phyloP scores from a whole-genome alignment of 2,888 invertebrate genomes.

The Xestia sexstrigata region DNA sequence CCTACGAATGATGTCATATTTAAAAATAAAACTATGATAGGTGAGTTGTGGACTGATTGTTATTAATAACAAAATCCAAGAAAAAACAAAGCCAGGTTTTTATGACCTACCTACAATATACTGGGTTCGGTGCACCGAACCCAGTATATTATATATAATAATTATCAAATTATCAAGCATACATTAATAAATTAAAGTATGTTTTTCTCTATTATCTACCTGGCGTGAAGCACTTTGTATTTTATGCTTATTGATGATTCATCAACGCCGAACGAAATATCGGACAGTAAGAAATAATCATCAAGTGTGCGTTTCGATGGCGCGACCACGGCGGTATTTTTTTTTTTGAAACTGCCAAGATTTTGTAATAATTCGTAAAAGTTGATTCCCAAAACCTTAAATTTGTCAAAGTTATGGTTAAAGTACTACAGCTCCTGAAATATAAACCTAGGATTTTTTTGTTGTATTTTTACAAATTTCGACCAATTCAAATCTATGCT shows the following conservation, averaged over 20 bases:
- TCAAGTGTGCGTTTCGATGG: no score
- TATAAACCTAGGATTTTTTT: no score
- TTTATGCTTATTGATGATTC: conserved; percentile 17
- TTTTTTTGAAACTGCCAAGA: no score
- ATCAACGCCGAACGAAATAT: background rate
- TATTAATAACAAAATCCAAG: conserved; percentile 32
- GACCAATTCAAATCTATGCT: no score
- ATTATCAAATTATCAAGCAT: conserved; percentile 19
- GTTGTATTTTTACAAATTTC: no score
- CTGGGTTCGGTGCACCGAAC: conserved; percentile 7
- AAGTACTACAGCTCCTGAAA: no score
- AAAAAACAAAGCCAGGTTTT: conserved; percentile 27
- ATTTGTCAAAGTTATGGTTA: no score
- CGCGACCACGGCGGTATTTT: no score
- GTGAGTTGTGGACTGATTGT: conserved; percentile 50
- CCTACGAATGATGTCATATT: conserved; percentile 67
- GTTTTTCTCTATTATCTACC: conserved; percentile 27
- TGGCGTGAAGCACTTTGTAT: conserved; percentile 19
- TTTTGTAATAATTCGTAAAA: no score
- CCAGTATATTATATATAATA: no score
- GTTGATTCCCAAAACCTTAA: no score
- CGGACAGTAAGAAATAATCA: conserved; percentile 8
- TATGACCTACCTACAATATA: background rate
- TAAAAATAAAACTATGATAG: conserved; percentile 63
- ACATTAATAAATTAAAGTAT: conserved; percentile 18